Conservation (phyloP, 1,140 invertebrate species). For the Trichogramma pretiosum region DNA sequence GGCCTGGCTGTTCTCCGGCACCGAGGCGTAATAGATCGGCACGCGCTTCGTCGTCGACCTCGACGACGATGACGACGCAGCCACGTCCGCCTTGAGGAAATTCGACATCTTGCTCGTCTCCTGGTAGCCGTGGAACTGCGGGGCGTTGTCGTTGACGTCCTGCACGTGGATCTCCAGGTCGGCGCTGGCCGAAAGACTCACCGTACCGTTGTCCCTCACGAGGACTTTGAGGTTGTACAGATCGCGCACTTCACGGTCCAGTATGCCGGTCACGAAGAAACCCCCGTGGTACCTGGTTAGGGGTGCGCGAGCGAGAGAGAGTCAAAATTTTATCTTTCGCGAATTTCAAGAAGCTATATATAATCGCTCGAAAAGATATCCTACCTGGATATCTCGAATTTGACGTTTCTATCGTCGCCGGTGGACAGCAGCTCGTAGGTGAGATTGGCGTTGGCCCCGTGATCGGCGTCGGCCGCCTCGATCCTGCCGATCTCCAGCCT, state of each 20-base stretch:
- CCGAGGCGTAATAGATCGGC: constrained; percentile 61
- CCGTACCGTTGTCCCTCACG: constrained; percentile 63
- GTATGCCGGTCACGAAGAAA: constrained; percentile 62
- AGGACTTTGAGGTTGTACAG: constrained; percentile 65
- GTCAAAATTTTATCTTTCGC: neutral
- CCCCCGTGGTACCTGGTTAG: constrained; percentile 54
- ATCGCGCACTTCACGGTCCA: constrained; percentile 69
- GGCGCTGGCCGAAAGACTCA: constrained; percentile 57
- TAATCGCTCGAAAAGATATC: neutral
- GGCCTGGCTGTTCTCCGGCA: constrained; percentile 59
- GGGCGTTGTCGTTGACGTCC: constrained; percentile 72
- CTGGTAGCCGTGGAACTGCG: constrained; percentile 63
- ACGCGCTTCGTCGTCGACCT: constrained; percentile 25
- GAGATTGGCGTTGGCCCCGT: constrained; percentile 66
- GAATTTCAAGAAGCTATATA: neutral
- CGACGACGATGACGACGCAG: too few species aligned
- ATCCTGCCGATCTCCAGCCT: constrained; percentile 64
- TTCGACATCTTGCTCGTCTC: constrained; percentile 39
- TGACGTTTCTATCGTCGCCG: constrained; percentile 35
- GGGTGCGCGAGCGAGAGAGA: too few species aligned
- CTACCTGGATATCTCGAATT: constrained; percentile 50
- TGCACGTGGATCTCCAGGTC: constrained; percentile 71
- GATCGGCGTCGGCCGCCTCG: constrained; percentile 66
- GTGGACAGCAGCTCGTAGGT: constrained; percentile 53
- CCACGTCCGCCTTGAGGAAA: neutral